phyloP scores from a whole-genome alignment of 2,113 vertebrate genomes.

The Cephalopholis sonnerati region DNA sequence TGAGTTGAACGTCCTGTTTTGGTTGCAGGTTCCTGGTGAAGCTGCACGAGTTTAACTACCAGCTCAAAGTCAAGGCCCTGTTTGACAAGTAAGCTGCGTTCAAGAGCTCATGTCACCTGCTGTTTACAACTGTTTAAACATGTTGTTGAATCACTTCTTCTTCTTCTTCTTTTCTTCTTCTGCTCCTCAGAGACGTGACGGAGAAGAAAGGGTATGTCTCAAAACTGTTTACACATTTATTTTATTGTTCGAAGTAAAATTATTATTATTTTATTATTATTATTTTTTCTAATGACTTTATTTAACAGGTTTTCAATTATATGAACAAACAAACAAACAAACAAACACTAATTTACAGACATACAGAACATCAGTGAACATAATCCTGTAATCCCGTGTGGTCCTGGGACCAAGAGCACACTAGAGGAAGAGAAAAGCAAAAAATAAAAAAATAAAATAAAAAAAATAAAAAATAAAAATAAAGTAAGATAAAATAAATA shows the following conservation, averaged over 20 bases:
- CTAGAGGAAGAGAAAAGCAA: too few relatives aligned
- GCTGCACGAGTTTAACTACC: conserved; percentile 95
- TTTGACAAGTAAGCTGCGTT: conserved; percentile 93
- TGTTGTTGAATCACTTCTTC: not conserved
- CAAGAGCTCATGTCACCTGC: not conserved
- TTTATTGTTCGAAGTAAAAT: not conserved
- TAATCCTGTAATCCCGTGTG: too few relatives aligned
- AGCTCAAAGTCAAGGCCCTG: conserved; percentile 93
- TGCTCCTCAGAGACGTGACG: conserved; percentile 89
- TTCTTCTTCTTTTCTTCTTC: conserved; percentile 16
- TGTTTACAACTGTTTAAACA: not conserved
- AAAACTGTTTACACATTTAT: not conserved
- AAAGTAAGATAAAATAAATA: too few relatives aligned
- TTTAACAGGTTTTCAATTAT: too few relatives aligned
- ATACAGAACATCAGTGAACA: too few relatives aligned
- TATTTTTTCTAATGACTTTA: too few relatives aligned
- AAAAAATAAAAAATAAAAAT: too few relatives aligned
- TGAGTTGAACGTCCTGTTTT: too few relatives aligned
- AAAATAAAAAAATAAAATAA: too few relatives aligned
- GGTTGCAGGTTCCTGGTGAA: conserved; percentile 91
- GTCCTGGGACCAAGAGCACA: too few relatives aligned
- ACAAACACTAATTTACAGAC: too few relatives aligned
- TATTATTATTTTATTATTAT: not conserved
- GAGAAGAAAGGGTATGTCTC: conserved; percentile 94
- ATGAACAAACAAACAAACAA: too few relatives aligned